phyloP scores from a whole-genome alignment of 2,888 invertebrate genomes.

The Latheticus oryzae region DNA sequence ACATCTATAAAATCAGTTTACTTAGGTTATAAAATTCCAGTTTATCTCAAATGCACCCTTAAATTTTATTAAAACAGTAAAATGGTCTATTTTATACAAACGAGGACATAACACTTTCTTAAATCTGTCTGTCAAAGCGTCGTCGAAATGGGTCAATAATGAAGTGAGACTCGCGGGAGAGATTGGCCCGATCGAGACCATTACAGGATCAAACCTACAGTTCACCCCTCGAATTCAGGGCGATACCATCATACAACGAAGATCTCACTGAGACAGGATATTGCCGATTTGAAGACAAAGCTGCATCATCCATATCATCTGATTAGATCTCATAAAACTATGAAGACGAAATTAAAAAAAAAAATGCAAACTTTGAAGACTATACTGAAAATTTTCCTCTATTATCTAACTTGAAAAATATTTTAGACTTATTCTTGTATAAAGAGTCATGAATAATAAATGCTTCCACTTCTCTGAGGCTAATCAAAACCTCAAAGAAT shows the following conservation, averaged over 20 bases:
- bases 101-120: slow-evolving; percentile 40
- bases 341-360: too few species aligned
- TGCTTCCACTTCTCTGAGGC: too few species aligned
- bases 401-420: too few species aligned
- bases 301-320: slow-evolving; percentile 47
- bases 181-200: slow-evolving; percentile 59
- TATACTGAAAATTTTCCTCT: too few species aligned
- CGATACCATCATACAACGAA: slow-evolving; percentile 29
- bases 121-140: slow-evolving; percentile 45
- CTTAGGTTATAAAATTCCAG: too few species aligned
- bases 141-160: slow-evolving; percentile 58
- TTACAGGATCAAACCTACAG: slow-evolving; percentile 48
- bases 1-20: too few species aligned
- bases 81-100: slow-evolving; percentile 36
- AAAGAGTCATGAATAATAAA: too few species aligned
- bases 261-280: slow-evolving; percentile 52
- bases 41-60: slow-evolving; percentile 6
- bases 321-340: neutral
- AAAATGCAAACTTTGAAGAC: too few species aligned
- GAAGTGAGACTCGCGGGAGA: slow-evolving; percentile 61
- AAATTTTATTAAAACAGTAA: slow-evolving; percentile 20
- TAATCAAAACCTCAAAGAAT: too few species aligned
- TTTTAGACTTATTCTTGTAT: too few species aligned
- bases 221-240: slow-evolving; percentile 37
- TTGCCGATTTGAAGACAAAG: slow-evolving; percentile 56